phyloP scores from a whole-genome alignment of 2,797 vertebrate genomes.

The Poecile montanus region DNA sequence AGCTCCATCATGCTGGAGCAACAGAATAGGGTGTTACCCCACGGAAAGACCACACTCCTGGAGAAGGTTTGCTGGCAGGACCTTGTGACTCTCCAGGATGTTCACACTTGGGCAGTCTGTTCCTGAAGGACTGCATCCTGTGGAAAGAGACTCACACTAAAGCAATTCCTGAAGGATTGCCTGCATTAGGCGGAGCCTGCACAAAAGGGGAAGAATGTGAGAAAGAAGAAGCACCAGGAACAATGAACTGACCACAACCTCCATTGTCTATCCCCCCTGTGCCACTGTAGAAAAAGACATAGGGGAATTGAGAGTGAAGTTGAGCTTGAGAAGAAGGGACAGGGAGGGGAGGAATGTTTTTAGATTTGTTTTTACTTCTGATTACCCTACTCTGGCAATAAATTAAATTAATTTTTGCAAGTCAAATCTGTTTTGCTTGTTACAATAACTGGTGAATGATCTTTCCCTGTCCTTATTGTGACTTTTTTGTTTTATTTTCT shows the following conservation, averaged over 20 bases:
- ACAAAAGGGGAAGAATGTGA: neutral
- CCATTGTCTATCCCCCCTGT: rapidly evolving
- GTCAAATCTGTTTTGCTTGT: neutral
- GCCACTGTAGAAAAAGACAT: rapidly evolving
- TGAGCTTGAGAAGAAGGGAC: neutral
- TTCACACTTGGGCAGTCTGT: rapidly evolving
- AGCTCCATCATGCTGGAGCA: rapidly evolving
- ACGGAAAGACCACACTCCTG: rapidly evolving
- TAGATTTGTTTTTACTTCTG: neutral
- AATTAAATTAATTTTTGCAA: neutral
- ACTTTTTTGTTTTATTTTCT: neutral
- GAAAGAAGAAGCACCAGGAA: neutral
- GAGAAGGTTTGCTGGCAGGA: neutral
- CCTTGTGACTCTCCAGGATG: neutral
- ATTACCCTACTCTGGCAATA: neutral
- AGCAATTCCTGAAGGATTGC: neutral
- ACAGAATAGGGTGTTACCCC: rapidly evolving
- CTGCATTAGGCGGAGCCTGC: rapidly evolving
- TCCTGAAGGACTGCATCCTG: neutral
- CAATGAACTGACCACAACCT: rapidly evolving
- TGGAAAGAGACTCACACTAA: neutral
- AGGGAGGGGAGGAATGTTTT: rapidly evolving
- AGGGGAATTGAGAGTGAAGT: neutral
- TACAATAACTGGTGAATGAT: neutral
- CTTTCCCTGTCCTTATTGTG: neutral